A percentile compares a stretch with the other conserved stretches of the same genome.
These are phyloP conservation scores for Sarcophaga rosellei DNA, from an alignment of 2,888 invertebrate species.

Conservation along the genomic window DNA sequence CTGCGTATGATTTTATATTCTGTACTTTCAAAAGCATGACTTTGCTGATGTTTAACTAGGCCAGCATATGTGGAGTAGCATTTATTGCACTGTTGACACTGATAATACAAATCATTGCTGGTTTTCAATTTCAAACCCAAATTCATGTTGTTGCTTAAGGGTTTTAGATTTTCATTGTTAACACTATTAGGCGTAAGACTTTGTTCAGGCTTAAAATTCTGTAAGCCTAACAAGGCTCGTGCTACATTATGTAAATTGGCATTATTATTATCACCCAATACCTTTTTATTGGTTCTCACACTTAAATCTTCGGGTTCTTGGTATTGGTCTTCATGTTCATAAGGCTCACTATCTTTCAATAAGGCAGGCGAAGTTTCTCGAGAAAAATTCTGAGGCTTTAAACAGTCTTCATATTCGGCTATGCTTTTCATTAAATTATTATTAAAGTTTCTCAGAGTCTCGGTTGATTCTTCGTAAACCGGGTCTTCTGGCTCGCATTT, in stretches of 20 bases:
- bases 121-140: constrained; percentile 74
- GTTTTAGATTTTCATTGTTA: constrained; percentile 49
- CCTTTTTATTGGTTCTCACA: constrained; percentile 67
- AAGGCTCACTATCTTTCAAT: constrained; percentile 60
- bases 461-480: constrained; percentile 39
- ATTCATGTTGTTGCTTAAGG: constrained; percentile 36
- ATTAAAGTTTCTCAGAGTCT: constrained; percentile 74
- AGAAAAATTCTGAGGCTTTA: constrained; percentile 72
- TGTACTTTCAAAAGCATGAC: constrained; percentile 77
- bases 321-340: background rate
- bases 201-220: constrained; percentile 71
- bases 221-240: constrained; percentile 76
- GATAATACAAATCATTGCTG: constrained; percentile 79
- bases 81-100: constrained; percentile 80
- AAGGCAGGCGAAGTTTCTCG: constrained; percentile 67
- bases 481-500: constrained; percentile 70
- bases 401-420: constrained; percentile 77
- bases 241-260: constrained; percentile 77
- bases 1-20: constrained; percentile 80
- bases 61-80: constrained; percentile 80
- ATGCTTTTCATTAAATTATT: constrained; percentile 76
- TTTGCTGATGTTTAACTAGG: constrained; percentile 79
- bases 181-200: constrained; percentile 51
- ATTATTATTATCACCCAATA: constrained; percentile 76
- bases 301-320: constrained; percentile 78